phyloP scores from a whole-genome alignment of 2,113 vertebrate species.

The Limanda limanda region DNA sequence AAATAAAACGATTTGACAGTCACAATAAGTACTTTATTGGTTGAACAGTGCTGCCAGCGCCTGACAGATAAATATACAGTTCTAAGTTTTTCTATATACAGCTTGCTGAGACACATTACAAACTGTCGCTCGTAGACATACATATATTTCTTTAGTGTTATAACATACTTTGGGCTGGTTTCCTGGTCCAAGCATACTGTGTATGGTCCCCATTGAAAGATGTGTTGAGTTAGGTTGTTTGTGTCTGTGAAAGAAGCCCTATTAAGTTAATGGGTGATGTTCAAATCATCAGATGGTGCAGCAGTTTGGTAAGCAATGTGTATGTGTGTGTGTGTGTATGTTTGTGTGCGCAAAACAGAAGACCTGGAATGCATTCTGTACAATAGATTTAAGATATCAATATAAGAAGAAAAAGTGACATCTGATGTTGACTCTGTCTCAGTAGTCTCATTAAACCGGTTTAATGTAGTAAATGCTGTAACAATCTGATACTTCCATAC shows the following conservation, averaged over 20 bases:
- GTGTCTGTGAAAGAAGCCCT: constrained; percentile 62
- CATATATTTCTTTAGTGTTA: constrained; percentile 54
- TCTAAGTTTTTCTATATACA: constrained; percentile 74
- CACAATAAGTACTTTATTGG: constrained; percentile 77
- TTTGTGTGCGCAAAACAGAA: constrained; percentile 32
- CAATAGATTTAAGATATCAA: constrained; percentile 56
- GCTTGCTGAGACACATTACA: constrained; percentile 57
- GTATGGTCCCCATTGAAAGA: constrained; percentile 62
- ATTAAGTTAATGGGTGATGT: constrained; percentile 39
- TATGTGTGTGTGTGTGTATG: constrained; percentile 1
- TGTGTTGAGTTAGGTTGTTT: constrained; percentile 50
- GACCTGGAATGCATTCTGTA: constrained; percentile 58
- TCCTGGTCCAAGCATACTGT: constrained; percentile 33
- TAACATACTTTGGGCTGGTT: constrained; percentile 68
- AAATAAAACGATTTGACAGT: constrained; percentile 27
- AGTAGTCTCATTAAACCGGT: constrained; percentile 37
- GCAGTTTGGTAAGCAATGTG: constrained; percentile 55
- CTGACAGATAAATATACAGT: constrained; percentile 74
- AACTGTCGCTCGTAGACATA: constrained; percentile 49
- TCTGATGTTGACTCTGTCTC: constrained; percentile 51
- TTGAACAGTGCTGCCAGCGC: constrained; percentile 63
- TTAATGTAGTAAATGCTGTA: constrained; percentile 48
- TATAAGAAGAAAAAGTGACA: constrained; percentile 67
- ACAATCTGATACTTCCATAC: constrained; percentile 41
- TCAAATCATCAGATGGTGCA: constrained; percentile 55